phyloP scores from a whole-genome alignment of 1,140 invertebrate genomes.

The Aradophagus sp. region DNA sequence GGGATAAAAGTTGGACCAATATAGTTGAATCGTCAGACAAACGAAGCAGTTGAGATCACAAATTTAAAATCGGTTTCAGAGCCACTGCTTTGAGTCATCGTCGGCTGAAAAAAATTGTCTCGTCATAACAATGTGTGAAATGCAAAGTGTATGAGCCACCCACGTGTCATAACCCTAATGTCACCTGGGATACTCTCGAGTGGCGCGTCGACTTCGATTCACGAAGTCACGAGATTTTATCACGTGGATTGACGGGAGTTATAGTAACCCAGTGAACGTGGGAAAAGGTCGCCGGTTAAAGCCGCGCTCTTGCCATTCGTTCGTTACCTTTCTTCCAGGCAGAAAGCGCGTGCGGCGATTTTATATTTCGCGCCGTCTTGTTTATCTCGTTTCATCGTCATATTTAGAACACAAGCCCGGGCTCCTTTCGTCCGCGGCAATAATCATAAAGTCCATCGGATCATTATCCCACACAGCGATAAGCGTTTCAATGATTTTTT shows the following conservation, averaged over 20 bases:
- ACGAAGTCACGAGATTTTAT: constrained; percentile 60
- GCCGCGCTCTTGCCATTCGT: constrained; percentile 18
- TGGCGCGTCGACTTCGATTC: constrained; percentile 53
- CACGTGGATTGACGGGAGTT: constrained; percentile 58
- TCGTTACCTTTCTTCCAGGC: constrained; percentile 45
- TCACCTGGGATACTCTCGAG: constrained; percentile 45
- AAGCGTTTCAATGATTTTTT: constrained; percentile 3
- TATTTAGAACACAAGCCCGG: constrained; percentile 35
- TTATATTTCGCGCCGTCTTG: constrained; percentile 21
- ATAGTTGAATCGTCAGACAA: no score
- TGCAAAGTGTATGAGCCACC: constrained; percentile 50
- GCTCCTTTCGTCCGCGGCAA: constrained; percentile 11
- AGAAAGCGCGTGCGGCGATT: constrained; percentile 45
- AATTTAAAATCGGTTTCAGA: no score
- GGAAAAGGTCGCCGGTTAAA: constrained; percentile 56
- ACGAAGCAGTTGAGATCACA: no score
- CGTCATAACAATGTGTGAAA: constrained; percentile 12
- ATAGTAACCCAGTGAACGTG: constrained; percentile 63
- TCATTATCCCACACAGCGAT: constrained; percentile 29
- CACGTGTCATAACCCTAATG: constrained; percentile 60
- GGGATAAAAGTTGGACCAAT: no score
- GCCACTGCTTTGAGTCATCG: no score
- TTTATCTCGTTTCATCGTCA: constrained; percentile 42
- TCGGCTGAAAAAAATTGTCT: no score
- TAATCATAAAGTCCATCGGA: constrained; percentile 41